phyloP scores from a whole-genome alignment of 2,113 vertebrate genomes.

The Cavia aperea region DNA sequence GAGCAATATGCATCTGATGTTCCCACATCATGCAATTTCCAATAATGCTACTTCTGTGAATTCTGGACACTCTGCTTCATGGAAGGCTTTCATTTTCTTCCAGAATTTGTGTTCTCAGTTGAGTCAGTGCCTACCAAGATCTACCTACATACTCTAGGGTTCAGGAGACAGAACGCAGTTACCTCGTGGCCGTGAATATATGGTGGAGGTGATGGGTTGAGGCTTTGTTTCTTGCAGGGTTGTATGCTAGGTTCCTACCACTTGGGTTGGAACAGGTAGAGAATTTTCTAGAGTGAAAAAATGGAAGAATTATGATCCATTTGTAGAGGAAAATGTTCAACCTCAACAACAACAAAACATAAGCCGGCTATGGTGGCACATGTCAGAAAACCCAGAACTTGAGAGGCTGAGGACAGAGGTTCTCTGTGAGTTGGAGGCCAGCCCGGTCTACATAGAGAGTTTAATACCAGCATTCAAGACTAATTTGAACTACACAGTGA shows the following conservation, averaged over 20 bases:
- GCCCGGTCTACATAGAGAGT: not conserved
- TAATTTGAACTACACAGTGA: not conserved
- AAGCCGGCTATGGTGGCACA: not conserved
- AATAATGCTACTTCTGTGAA: not conserved
- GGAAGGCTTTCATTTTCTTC: not conserved
- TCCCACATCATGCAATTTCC: not conserved
- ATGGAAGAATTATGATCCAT: not conserved
- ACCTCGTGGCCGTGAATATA: slow-evolving; percentile 12
- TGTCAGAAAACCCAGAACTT: not conserved
- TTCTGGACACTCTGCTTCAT: not conserved
- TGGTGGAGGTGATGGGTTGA: not conserved
- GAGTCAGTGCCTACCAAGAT: not conserved
- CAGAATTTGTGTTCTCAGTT: not conserved
- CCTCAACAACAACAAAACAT: not conserved
- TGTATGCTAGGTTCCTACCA: not conserved
- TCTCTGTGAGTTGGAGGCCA: not conserved
- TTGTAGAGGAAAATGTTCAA: not conserved
- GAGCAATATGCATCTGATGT: not conserved
- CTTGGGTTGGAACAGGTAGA: not conserved
- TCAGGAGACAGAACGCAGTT: not conserved
- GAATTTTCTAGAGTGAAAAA: not conserved
- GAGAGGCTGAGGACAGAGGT: not conserved
- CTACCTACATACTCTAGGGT: not conserved
- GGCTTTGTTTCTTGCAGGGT: not conserved
- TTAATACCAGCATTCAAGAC: not conserved